phyloP scores from a whole-genome alignment of 2,888 invertebrate species.

The Cephus pygmeus region DNA sequence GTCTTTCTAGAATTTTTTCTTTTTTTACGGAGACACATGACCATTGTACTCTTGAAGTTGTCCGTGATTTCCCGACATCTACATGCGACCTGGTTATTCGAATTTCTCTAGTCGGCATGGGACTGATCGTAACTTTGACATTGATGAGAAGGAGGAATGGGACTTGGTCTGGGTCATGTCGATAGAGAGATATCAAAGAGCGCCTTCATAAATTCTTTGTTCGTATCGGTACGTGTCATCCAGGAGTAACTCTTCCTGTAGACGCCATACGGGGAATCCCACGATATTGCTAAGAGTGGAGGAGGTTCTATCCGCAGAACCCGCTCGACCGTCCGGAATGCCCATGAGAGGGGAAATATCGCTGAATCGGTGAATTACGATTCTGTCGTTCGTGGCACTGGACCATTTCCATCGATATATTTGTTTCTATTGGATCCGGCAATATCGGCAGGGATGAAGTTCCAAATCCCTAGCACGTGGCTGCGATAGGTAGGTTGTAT shows the following conservation, averaged over 20 bases:
- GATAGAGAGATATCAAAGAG: slow-evolving; percentile 49
- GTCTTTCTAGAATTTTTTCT: neutral
- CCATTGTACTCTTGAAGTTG: neutral
- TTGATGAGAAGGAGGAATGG: neutral
- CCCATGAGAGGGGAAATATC: slow-evolving; percentile 27
- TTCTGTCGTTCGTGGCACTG: slow-evolving; percentile 17
- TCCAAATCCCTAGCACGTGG: neutral
- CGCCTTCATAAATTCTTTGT: slow-evolving; percentile 47
- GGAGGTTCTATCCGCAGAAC: neutral
- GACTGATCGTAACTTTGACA: neutral
- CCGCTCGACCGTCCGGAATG: slow-evolving; percentile 8
- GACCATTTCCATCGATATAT: slow-evolving; percentile 17
- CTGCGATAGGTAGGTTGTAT: neutral
- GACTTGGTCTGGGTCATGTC: slow-evolving; percentile 27
- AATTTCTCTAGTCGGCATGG: neutral
- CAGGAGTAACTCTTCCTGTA: slow-evolving; percentile 27
- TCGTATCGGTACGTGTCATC: slow-evolving; percentile 32
- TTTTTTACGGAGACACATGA: neutral
- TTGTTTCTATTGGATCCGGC: slow-evolving; percentile 20
- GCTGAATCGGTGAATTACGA: slow-evolving; percentile 39
- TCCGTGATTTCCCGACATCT: neutral
- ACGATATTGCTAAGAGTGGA: slow-evolving; percentile 29
- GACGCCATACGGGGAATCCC: slow-evolving; percentile 23
- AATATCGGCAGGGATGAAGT: neutral
- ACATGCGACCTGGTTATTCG: neutral